A percentile compares a stretch with the other conserved stretches of the same genome.
Evolutionary conservation across 37 sponge, comb jelly and placozoan genomes (phyloP).

Genomic region (Aplysina aerophoba): DNA sequence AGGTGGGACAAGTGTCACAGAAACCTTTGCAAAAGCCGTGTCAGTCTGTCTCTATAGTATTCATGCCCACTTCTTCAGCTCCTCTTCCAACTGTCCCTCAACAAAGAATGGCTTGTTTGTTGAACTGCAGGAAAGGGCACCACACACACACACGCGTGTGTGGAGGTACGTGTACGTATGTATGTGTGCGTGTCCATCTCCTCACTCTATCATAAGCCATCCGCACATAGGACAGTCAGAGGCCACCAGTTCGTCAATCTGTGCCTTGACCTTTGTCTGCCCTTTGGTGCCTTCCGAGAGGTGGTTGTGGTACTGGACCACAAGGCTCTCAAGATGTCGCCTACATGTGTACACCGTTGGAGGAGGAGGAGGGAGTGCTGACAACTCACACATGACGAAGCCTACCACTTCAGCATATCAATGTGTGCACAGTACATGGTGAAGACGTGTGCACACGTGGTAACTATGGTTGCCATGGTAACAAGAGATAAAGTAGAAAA

Average conservation of each 20-base stretch:
- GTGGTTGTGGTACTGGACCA: background rate
- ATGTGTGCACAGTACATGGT: too few relatives aligned
- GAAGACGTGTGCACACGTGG: too few relatives aligned
- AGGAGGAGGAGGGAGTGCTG: background rate
- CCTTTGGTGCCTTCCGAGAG: conserved; percentile 21
- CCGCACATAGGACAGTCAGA: conserved; percentile 93
- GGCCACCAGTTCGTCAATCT: conserved; percentile 84
- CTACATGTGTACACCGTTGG: background rate
- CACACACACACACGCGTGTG: too few relatives aligned
- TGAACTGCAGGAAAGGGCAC: background rate
- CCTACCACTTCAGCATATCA: background rate
- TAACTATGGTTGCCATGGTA: too few relatives aligned
- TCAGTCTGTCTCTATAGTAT: too few relatives aligned
- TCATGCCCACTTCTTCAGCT: conserved; percentile 39
- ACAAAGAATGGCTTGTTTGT: conserved; percentile 59
- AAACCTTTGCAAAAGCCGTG: too few relatives aligned
- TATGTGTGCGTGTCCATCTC: background rate
- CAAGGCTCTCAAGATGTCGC: background rate
- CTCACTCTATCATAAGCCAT: conserved; percentile 75
- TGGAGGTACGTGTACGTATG: background rate
- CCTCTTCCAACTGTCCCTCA: conserved; percentile 28
- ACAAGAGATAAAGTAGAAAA: too few relatives aligned
- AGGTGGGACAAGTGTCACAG: too few relatives aligned
- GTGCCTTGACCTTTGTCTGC: conserved; percentile 1
- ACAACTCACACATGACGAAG: too few relatives aligned